Evolutionary conservation across 2,888 invertebrate genomes (phyloP).

Genomic region (Apodemia mormo): DNA sequence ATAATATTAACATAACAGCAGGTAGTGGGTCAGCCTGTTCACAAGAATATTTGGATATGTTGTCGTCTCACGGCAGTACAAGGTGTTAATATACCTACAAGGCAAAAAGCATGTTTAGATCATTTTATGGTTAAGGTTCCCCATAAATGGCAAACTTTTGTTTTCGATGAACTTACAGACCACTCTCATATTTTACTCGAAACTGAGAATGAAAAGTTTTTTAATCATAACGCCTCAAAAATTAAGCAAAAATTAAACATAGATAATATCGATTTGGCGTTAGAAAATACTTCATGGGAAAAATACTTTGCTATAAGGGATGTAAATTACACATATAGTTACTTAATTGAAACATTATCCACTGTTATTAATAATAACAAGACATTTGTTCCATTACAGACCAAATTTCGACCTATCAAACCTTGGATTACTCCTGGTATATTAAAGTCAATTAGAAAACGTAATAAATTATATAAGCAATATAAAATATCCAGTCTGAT

Average conservation of each 20-base stretch:
- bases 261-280: neutral
- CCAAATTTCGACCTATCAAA: slow-evolving; percentile 19
- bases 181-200: slow-evolving; percentile 26
- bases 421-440: slow-evolving; percentile 26
- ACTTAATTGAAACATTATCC: neutral
- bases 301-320: neutral
- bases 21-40: neutral
- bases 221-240: neutral
- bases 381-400: neutral
- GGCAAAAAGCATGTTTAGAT: slow-evolving; percentile 26
- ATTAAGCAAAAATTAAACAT: neutral
- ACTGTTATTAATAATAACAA: slow-evolving; percentile 11
- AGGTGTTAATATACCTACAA: slow-evolving; percentile 25
- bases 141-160: slow-evolving; percentile 20
- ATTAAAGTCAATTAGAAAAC: slow-evolving; percentile 21
- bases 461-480: slow-evolving; percentile 21
- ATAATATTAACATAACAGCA: neutral
- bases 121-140: slow-evolving; percentile 29
- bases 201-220: neutral
- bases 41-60: slow-evolving; percentile 18
- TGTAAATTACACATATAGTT: neutral
- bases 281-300: neutral
- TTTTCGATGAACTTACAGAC: slow-evolving; percentile 28
- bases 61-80: slow-evolving; percentile 25
- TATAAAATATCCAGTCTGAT: slow-evolving; percentile 10